Evolutionary conservation across 1,140 invertebrate species (phyloP), one percentile per base, ranked within the genome.

Genomic region (Camponotus pennsylvanicus): DNA sequence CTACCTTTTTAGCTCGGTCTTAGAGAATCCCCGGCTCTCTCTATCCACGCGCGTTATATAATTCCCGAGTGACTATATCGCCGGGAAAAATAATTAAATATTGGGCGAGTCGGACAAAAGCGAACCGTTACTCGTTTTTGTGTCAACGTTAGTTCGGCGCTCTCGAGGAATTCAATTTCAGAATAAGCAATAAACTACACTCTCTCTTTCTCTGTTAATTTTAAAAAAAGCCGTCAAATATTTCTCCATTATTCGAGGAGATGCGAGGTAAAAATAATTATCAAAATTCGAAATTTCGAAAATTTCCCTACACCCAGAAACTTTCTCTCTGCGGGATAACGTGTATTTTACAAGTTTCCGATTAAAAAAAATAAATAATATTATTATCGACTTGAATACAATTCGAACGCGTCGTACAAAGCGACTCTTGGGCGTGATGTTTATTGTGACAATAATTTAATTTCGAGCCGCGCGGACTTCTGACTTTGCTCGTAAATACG

Each of bases 401-500:
- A 77, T 49, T n/a, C 37, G 34, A 73, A 27, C 1, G 7, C 3
- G 4, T 27, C 69, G 32, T 15, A 32, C 61, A 45, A 42, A 18
- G 32, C n/a, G 45, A 18, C 45, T 34, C 18, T 37, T 15, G 70
- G 42, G 86, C 88, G 49, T 52, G 76, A 91, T 92, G 89, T 92
- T 92, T 94, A 94, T 93, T 93, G 89, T 93, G 93, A 94, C 93
- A 94, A 94, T 94, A 94, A 94, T 94, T 94, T 93, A 92, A 93
- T 92, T 93, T 89, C 55, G 71, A 80, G 57, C 63, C 83, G 55
- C 55, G 82, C 61, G 82, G 78, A 89, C 84, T 86, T 83, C 59
- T 80, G 88, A 76, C 75, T 49, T 85, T 69, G 88, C 87, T 89
- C 88, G 88, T 89, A 89, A 89, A 89, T 89, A 89, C 77, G 7